Base-by-base conservation (phyloP, 1,140 invertebrate species). In the Sminthurides bifidus region DNA sequence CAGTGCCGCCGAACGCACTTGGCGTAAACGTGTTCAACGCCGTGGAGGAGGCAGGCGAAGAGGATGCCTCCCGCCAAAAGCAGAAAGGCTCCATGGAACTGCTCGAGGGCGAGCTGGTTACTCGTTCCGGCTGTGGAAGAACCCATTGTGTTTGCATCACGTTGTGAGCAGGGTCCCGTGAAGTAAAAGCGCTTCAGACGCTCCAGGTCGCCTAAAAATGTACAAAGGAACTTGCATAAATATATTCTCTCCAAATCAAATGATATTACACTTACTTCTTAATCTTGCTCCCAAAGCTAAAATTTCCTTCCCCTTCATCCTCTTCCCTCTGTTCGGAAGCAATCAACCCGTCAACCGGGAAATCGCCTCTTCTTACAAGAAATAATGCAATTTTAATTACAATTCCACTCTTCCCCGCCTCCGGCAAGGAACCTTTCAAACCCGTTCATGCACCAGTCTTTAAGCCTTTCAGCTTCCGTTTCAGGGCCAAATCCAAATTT, bases 61-160 rank as follows among this genome's bases (percentile, higher is more conserved):
- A 94, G 72, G 59, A 97, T 90, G 29, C 94, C 94, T 52, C 84
- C 87, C 76, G 90, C 92, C 14, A 98, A 77, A 53, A 98, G 77
- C 12, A 98, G 77, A 70, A 98, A 98, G 17, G 94, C 94, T 30
- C 88, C 93, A 66, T 96, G 82, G 72, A 98, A 98, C 74, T 98
- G 94, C 69, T 96, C 88, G 38, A 97, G 77, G 1, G 92, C 92
- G 58, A 98, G 73, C 0, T 92, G 92, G 69, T 95, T 88, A 53
- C 74, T 77, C 29, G 52, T 52, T 10, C 56, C 45, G 2, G 15
- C 19, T 15, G 8, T 68, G 64, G 14, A 66, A 68, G 46, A 62
- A 61, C 33, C 67, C 49, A 29, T 62, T 15, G 21, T 40, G 15
- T 29, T 48, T 21, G 27, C 48, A 50, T 58, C 55, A 48, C 52